Evolutionary conservation across 2,888 invertebrate genomes (phyloP).

Genomic region (Euspilapteryx auroguttella): DNA sequence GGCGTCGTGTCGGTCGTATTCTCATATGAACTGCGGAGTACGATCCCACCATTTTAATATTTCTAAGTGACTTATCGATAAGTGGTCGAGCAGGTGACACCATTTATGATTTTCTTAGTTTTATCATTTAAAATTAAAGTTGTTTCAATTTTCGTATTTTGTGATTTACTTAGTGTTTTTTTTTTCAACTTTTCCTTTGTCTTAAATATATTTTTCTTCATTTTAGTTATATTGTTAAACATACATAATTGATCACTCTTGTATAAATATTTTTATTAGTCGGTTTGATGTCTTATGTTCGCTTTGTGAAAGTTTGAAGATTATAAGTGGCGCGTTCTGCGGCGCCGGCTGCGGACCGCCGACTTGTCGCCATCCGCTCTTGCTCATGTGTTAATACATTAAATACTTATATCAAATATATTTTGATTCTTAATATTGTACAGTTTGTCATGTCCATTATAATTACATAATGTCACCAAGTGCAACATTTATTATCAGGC

Average conservation of each 20-base stretch:
- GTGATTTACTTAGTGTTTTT: neutral
- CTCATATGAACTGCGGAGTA: constrained; percentile 12
- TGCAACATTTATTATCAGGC: no score
- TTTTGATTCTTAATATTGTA: constrained; percentile 1
- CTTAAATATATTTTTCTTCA: neutral
- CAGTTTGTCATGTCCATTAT: constrained; percentile 3
- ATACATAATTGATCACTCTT: neutral
- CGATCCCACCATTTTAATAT: constrained; percentile 59
- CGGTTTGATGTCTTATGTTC: constrained; percentile 24
- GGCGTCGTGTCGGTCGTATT: constrained; percentile 2
- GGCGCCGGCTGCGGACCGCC: no score
- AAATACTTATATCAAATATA: neutral
- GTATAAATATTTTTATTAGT: constrained; percentile 3
- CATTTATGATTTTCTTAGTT: constrained; percentile 3
- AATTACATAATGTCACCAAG: no score
- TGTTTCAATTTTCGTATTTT: neutral
- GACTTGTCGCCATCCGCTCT: constrained; percentile 5
- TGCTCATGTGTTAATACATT: constrained; percentile 8
- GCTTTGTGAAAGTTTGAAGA: no score
- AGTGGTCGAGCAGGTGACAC: constrained; percentile 11
- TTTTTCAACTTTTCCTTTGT: neutral
- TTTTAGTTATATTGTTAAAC: neutral
- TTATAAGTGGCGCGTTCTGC: no score
- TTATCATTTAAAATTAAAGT: neutral
- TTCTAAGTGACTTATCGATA: constrained; percentile 30